Evolutionary conservation across 92 coral and sea anemone species (phyloP).

Genomic region (Epizoanthus rinbou): DNA sequence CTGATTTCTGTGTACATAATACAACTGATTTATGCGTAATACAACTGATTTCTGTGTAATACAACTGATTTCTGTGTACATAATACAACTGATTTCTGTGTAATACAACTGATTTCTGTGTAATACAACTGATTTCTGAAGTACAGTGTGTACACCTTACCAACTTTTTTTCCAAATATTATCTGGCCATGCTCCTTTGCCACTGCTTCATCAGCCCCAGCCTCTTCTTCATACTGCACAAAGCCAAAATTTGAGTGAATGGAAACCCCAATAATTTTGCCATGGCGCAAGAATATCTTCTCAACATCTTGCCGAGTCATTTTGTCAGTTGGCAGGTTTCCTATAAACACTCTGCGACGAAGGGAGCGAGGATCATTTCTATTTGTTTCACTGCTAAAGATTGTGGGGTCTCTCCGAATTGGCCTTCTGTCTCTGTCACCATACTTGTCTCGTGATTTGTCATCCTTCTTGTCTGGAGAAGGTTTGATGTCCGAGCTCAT

Average conservation of each 20-base stretch:
- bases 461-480: slow-evolving; percentile 32
- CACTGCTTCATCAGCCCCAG: slow-evolving; percentile 87
- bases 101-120: background rate
- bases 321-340: slow-evolving; percentile 80
- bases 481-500: slow-evolving; percentile 35
- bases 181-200: slow-evolving; percentile 84
- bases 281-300: slow-evolving; percentile 79
- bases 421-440: slow-evolving; percentile 24
- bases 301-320: slow-evolving; percentile 88
- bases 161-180: slow-evolving; percentile 79
- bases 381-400: slow-evolving; percentile 71
- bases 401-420: background rate
- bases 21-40: too few relatives aligned
- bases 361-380: slow-evolving; percentile 88
- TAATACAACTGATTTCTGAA: too few relatives aligned
- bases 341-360: slow-evolving; percentile 93
- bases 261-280: slow-evolving; percentile 81
- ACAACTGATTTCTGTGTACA: too few relatives aligned
- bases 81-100: too few relatives aligned
- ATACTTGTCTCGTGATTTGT: slow-evolving; percentile 15
- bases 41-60: background rate
- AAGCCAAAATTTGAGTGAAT: slow-evolving; percentile 90
- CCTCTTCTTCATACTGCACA: slow-evolving; percentile 93
- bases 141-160: slow-evolving; percentile 52
- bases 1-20: too few relatives aligned